Percentiles rank a stretch among this genome's conserved stretches.
Conservation (phyloP, 2,888 invertebrate genomes). For the Polyploca ridens region DNA sequence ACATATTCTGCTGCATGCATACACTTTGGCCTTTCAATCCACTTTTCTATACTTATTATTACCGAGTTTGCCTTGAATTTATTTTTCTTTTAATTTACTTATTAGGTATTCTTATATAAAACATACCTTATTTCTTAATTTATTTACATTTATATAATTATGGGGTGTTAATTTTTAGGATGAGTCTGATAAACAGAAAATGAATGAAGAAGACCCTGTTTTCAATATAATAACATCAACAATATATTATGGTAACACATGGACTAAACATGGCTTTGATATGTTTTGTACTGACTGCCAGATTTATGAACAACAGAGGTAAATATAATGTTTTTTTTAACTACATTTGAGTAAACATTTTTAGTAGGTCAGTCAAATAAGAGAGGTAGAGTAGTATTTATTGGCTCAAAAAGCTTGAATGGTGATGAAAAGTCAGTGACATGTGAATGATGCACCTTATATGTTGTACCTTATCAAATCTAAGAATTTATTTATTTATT, state of each 20-base stretch:
- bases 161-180: constrained; percentile 55
- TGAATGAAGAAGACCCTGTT: constrained; percentile 87
- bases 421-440: no score
- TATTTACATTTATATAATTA: neutral
- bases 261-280: constrained; percentile 87
- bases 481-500: no score
- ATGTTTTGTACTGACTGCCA: constrained; percentile 87
- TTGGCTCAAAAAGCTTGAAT: no score
- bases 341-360: neutral
- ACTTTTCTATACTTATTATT: constrained; percentile 35
- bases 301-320: constrained; percentile 81
- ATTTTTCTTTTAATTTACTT: constrained; percentile 27
- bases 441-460: no score
- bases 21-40: constrained; percentile 43
- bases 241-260: constrained; percentile 86
- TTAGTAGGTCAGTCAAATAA: no score
- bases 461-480: no score
- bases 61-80: constrained; percentile 51
- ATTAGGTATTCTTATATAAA: constrained; percentile 1
- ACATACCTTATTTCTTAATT: neutral
- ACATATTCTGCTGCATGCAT: constrained; percentile 38
- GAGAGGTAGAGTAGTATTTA: no score
- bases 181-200: constrained; percentile 69
- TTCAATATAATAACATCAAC: constrained; percentile 91
- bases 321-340: constrained; percentile 26